Conservation (phyloP, 2,888 invertebrate species). For the Rhodophaea formosa region DNA sequence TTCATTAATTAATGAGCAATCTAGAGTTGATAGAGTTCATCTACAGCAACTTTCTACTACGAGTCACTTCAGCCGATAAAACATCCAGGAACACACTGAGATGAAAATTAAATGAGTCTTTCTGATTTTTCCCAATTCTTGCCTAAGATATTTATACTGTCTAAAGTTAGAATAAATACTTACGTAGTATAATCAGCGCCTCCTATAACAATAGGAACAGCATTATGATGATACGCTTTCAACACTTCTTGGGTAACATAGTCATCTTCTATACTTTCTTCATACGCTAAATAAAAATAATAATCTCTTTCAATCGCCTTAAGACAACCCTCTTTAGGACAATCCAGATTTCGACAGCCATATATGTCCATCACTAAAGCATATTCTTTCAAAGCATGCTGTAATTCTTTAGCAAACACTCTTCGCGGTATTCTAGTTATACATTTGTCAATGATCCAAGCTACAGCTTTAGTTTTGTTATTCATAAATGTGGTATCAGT, state of each 20-base stretch:
- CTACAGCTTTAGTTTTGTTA: slow-evolving; percentile 39
- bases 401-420: slow-evolving; percentile 49
- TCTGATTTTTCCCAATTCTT: too few species aligned
- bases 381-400: slow-evolving; percentile 55
- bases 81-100: too few species aligned
- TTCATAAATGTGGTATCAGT: slow-evolving; percentile 21
- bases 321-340: slow-evolving; percentile 45
- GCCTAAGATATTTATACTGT: too few species aligned
- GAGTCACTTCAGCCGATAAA: too few species aligned
- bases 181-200: slow-evolving; percentile 81
- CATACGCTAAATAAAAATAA: slow-evolving; percentile 61
- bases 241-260: slow-evolving; percentile 62
- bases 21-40: too few species aligned
- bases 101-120: too few species aligned
- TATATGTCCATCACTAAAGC: slow-evolving; percentile 71
- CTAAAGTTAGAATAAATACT: slow-evolving; percentile 36
- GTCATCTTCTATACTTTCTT: slow-evolving; percentile 51
- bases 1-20: too few species aligned
- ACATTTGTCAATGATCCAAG: slow-evolving; percentile 47
- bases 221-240: slow-evolving; percentile 75
- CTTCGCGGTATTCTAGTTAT: slow-evolving; percentile 29
- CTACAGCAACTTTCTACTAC: too few species aligned
- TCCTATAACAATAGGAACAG: slow-evolving; percentile 85
- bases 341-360: slow-evolving; percentile 48
- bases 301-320: slow-evolving; percentile 49